Percentiles rank a stretch among this genome's conserved stretches.
Conservation (phyloP, 2,113 vertebrate genomes). For the Pterophyllum scalare region DNA sequence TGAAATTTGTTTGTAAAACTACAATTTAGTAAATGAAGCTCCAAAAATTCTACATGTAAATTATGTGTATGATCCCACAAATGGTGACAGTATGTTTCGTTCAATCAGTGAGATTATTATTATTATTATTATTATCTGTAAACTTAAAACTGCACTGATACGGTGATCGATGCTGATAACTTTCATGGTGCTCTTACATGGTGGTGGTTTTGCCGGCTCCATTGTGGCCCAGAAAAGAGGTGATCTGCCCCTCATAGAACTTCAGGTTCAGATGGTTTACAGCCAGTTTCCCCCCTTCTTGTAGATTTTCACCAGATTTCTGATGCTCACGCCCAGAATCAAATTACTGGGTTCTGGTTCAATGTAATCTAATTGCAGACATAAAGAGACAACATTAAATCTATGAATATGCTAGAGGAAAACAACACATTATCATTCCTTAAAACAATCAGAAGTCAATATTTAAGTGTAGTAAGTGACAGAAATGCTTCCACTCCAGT, state of each 20-base stretch:
- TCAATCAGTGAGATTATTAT: neutral
- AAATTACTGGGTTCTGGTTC: conserved; percentile 83
- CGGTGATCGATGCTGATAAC: neutral
- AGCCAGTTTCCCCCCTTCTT: conserved; percentile 78
- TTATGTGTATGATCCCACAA: neutral
- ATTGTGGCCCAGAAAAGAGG: conserved; percentile 91
- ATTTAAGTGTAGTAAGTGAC: too few relatives aligned
- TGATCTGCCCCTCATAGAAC: conserved; percentile 92
- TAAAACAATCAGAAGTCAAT: neutral
- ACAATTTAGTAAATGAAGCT: accelerated
- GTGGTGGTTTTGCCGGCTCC: conserved; percentile 93
- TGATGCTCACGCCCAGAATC: conserved; percentile 82
- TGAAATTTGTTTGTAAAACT: neutral
- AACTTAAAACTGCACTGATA: too few relatives aligned
- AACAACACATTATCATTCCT: neutral
- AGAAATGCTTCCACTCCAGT: too few relatives aligned
- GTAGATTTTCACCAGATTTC: conserved; percentile 89
- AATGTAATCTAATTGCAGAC: conserved; percentile 78
- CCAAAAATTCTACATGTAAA: neutral
- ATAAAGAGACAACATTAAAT: neutral
- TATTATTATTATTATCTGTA: neutral
- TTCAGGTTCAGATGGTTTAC: conserved; percentile 89
- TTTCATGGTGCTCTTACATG: conserved; percentile 80
- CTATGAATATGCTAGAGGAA: neutral
- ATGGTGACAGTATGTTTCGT: neutral